phyloP scores from a whole-genome alignment of 2,888 invertebrate genomes.

The Nomada flava region DNA sequence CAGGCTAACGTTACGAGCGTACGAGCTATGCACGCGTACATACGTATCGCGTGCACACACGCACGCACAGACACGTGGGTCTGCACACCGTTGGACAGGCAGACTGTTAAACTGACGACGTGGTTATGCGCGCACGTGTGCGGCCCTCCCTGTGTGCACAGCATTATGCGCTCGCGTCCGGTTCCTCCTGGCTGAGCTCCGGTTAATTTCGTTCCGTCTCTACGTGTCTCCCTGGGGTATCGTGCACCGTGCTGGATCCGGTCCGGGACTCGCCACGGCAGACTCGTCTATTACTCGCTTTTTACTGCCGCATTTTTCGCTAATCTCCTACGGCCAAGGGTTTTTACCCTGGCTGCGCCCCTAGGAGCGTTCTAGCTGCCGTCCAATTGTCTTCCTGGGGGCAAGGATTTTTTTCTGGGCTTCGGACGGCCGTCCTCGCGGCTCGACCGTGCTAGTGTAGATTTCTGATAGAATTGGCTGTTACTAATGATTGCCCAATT shows the following conservation, averaged over 20 bases:
- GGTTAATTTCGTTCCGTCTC: slow-evolving; percentile 68
- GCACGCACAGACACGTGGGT: slow-evolving; percentile 8
- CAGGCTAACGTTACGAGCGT: slow-evolving; percentile 65
- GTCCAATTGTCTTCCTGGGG: no score
- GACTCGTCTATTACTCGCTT: slow-evolving; percentile 48
- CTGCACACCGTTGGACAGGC: slow-evolving; percentile 35
- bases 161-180: slow-evolving; percentile 69
- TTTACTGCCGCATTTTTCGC: slow-evolving; percentile 47
- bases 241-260: slow-evolving; percentile 31
- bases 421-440: no score
- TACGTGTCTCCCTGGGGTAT: slow-evolving; percentile 57
- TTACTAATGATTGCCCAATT: no score
- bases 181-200: slow-evolving; percentile 63
- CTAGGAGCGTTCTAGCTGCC: no score
- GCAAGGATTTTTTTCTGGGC: no score
- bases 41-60: slow-evolving; percentile 21
- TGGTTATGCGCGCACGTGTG: slow-evolving; percentile 61
- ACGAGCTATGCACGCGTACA: slow-evolving; percentile 44
- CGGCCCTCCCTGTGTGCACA: slow-evolving; percentile 62
- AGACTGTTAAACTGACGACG: slow-evolving; percentile 67
- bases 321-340: slow-evolving; percentile 19
- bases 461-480: no score
- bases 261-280: slow-evolving; percentile 36
- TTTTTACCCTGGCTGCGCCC: slow-evolving; percentile 7
- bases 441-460: no score